These are phyloP conservation scores for Electrophaes corylata DNA, from an alignment of 2,888 invertebrate species.

Conservation along the genomic window DNA sequence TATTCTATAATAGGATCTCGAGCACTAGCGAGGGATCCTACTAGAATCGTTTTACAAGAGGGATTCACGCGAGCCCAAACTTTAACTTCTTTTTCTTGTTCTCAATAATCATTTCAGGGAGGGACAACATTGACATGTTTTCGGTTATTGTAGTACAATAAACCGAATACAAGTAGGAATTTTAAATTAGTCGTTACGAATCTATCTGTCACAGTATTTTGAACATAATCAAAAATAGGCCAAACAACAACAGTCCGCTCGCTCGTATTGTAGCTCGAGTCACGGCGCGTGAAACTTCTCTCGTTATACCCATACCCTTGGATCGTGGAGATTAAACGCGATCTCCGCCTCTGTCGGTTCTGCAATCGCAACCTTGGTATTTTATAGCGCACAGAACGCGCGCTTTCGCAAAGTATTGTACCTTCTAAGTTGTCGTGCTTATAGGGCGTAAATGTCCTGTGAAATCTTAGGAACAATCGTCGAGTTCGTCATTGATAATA, in stretches of 20 bases:
- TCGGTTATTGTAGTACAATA: too few species aligned
- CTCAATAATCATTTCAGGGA: too few species aligned
- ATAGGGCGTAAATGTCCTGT: conserved; percentile 12
- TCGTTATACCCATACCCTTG: conserved; percentile 60
- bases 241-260: conserved; percentile 29
- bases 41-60: too few species aligned
- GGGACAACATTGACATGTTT: too few species aligned
- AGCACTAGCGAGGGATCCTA: too few species aligned
- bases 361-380: conserved; percentile 55
- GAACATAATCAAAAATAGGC: conserved; percentile 23
- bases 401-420: conserved; percentile 19
- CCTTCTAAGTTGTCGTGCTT: conserved; percentile 18
- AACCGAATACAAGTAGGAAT: too few species aligned
- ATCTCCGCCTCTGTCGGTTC: conserved; percentile 45
- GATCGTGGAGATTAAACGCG: conserved; percentile 56
- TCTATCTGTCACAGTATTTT: conserved; percentile 10
- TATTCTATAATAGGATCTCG: too few species aligned
- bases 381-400: conserved; percentile 29
- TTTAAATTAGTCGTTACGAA: too few species aligned
- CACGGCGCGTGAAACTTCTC: conserved; percentile 45
- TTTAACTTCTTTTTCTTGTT: too few species aligned
- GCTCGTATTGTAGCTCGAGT: conserved; percentile 25
- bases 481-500: too few species aligned
- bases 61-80: too few species aligned
- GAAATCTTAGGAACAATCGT: conserved; percentile 4